Conservation (phyloP, 2,888 invertebrate species). For the Dexiosoma caninum region DNA sequence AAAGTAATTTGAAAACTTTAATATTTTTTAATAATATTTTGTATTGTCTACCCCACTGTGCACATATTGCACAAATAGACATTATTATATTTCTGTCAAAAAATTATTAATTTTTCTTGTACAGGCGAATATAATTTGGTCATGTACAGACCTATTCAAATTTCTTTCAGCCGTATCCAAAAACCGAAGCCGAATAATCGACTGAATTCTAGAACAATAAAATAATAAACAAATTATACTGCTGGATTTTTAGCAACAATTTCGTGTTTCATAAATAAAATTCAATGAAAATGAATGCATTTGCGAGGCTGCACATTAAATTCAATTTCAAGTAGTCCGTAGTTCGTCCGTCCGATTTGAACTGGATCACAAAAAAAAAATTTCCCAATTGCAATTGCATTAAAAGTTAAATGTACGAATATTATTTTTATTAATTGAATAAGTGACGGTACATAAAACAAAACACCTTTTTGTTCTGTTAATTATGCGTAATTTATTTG, state of each 20-base stretch:
- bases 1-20: no score
- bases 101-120: no score
- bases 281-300: background rate
- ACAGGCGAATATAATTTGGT: no score
- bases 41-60: no score
- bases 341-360: background rate
- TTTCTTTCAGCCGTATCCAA: no score
- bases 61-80: no score
- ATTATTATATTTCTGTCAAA: no score
- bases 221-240: no score
- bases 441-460: background rate
- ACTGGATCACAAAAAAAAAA: background rate
- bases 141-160: no score
- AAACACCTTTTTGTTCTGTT: background rate
- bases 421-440: background rate
- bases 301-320: background rate
- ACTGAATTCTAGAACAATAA: no score
- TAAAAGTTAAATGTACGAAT: background rate
- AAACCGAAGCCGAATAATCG: no score
- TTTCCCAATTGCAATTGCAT: background rate
- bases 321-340: background rate
- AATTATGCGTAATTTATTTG: slow-evolving; percentile 24
- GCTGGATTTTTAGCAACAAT: background rate
- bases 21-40: no score
- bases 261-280: background rate